These are phyloP conservation scores for Drosophila percnosoma DNA, from an alignment of 2,888 invertebrate genomes.

Conservation along the genomic window DNA sequence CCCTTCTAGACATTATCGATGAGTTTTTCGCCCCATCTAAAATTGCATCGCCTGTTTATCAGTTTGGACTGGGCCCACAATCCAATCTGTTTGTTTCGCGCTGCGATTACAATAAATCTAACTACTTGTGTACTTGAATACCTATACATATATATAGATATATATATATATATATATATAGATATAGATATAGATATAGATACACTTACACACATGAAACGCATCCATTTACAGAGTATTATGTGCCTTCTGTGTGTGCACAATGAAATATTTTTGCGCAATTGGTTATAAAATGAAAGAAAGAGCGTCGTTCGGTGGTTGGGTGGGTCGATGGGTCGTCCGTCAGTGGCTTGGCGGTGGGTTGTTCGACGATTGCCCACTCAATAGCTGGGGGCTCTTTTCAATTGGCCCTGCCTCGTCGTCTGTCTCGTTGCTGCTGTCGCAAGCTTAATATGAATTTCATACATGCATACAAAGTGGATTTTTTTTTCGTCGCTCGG, in stretches of 20 bases:
- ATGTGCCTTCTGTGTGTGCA: conserved; percentile 29
- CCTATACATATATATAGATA: not conserved
- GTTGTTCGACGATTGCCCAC: conserved; percentile 59
- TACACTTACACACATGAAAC: not conserved
- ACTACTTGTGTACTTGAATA: not conserved
- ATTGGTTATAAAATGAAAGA: conserved; percentile 59
- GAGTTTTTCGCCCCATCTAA: not conserved
- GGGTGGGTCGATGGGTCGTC: conserved; percentile 58
- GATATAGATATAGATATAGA: not conserved
- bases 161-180: not conserved
- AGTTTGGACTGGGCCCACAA: not conserved
- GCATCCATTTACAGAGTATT: conserved; percentile 27
- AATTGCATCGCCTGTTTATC: not conserved
- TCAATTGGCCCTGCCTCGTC: conserved; percentile 66
- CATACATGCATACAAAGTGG: conserved; percentile 74
- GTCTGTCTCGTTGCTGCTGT: conserved; percentile 46
- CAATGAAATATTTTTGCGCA: conserved; percentile 63
- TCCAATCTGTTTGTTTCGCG: not conserved
- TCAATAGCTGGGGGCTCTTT: conserved; percentile 74
- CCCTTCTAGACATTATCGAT: not conserved
- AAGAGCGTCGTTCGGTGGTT: conserved; percentile 39
- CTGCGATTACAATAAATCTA: not conserved
- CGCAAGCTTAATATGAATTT: conserved; percentile 74
- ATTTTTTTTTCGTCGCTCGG: conserved; percentile 50
- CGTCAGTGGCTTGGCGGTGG: conserved; percentile 49